Evolutionary conservation across 2,113 vertebrate species (phyloP).

Genomic region (Porphyrio hochstetteri): DNA sequence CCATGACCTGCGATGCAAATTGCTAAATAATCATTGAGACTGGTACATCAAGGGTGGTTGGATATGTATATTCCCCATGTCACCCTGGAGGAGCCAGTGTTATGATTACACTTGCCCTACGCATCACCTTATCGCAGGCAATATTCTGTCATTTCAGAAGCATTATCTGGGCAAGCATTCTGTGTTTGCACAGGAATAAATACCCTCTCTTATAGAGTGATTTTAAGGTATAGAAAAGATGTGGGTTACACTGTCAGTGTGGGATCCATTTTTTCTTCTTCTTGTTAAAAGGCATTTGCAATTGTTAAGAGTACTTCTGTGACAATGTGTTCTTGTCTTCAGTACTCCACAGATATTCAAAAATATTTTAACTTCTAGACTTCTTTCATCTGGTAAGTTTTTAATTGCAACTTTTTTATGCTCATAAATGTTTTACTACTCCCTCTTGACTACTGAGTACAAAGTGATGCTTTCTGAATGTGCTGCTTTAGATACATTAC

Average conservation of each 20-base stretch:
- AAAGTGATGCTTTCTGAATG: background rate
- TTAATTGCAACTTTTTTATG: background rate
- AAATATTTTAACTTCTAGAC: background rate
- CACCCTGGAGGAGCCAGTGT: background rate
- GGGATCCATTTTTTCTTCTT: background rate
- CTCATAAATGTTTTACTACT: background rate
- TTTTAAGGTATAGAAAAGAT: background rate
- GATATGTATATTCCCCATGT: background rate
- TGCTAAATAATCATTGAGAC: background rate
- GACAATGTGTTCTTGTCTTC: background rate
- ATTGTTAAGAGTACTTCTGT: background rate
- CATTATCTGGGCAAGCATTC: background rate
- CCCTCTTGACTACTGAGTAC: background rate
- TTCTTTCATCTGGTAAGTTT: background rate
- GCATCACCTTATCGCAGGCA: background rate
- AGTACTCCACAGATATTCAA: background rate
- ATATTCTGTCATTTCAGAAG: background rate
- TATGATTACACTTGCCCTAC: background rate
- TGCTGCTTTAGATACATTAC: background rate
- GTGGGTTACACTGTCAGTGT: background rate
- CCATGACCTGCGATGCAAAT: background rate
- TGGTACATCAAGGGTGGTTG: background rate
- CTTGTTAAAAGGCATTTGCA: background rate
- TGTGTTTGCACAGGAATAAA: background rate
- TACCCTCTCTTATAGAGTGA: background rate